Base-by-base conservation (phyloP, 1,140 invertebrate genomes). In the Drosophila lacertosa region DNA sequence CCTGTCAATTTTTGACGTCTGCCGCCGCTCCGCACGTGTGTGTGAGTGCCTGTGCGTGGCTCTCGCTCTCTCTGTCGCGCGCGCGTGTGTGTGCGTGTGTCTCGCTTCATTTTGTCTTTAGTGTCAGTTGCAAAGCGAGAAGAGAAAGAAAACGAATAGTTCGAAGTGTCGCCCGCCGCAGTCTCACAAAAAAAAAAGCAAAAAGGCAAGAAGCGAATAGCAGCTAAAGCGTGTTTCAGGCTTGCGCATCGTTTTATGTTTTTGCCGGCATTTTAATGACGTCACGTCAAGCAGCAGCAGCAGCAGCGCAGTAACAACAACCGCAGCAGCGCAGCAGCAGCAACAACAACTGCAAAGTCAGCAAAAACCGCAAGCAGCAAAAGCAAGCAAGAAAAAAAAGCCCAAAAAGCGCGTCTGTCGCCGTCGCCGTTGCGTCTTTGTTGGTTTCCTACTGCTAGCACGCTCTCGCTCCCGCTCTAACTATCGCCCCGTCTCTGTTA, bases 241-340 rank as follows among this genome's bases (percentile, higher is more conserved):
- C 24, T 6, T 4, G 24, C 24, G 24, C 24, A 26, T 39, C 13
- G 33, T 54, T 18, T 33, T 74, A 67, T 72, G 62, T 77, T 76
- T 81, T 71, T 77, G 64, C 82, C 81, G 81, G 81, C 81, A 77
- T 77, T 73, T 86, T 88, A 74, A 88, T 86, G 81, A 84, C 81
- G 81, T 84, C 81, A 84, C 81, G 60, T 53, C 64, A 65, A 59
- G 20, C 55, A 51, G 32, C 59, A 60, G 44, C 75, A 47, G 11
- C 22, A 50, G 16, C 60, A 63, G 44, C 59, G 54, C 48, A 64
- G 29, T 53, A 65, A 63, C 64, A 62, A 22, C 77, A 51, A n/a
- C 59, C 48, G 15, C 24, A 64, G 24, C 63, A 55, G 51, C 48
- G 51, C 48, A 20, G 32, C 63, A 40, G 16, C 42, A 53, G 16